Evolutionary conservation across 2,888 invertebrate genomes (phyloP).

Genomic region (Drymonia ruficornis): DNA sequence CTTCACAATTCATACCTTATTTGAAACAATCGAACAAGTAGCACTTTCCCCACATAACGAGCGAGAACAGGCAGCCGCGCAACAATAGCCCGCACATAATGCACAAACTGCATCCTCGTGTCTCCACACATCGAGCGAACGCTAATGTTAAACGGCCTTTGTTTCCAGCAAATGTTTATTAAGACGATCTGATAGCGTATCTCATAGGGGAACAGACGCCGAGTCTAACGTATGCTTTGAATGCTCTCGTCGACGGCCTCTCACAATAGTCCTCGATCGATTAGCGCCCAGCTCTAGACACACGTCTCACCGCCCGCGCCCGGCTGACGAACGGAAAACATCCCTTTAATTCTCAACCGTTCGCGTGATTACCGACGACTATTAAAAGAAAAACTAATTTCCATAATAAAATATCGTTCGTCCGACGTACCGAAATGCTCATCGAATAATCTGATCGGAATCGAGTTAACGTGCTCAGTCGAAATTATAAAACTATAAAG

Average conservation of each 20-base stretch:
- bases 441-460: conserved; percentile 75
- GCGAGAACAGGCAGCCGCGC: conserved; percentile 46
- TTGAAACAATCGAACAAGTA: conserved; percentile 33
- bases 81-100: conserved; percentile 65
- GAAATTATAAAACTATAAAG: conserved; percentile 81
- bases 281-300: conserved; percentile 58
- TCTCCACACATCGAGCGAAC: conserved; percentile 54
- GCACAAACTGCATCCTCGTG: conserved; percentile 46
- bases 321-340: conserved; percentile 59
- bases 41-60: conserved; percentile 40
- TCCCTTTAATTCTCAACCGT: conserved; percentile 61
- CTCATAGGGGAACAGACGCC: conserved; percentile 70
- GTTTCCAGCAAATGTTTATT: conserved; percentile 80
- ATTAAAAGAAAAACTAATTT: conserved; percentile 82
- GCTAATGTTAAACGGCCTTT: conserved; percentile 74
- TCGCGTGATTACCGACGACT: conserved; percentile 74
- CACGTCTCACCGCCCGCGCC: conserved; percentile 8
- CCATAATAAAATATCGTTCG: conserved; percentile 75
- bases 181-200: conserved; percentile 81
- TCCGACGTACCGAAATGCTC: conserved; percentile 53
- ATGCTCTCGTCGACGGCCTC: conserved; percentile 46
- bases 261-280: conserved; percentile 76
- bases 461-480: conserved; percentile 76
- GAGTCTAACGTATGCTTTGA: conserved; percentile 75
- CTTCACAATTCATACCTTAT: conserved; percentile 10